Conservation (phyloP, 2,888 invertebrate genomes). For the Ceramica pisi region DNA sequence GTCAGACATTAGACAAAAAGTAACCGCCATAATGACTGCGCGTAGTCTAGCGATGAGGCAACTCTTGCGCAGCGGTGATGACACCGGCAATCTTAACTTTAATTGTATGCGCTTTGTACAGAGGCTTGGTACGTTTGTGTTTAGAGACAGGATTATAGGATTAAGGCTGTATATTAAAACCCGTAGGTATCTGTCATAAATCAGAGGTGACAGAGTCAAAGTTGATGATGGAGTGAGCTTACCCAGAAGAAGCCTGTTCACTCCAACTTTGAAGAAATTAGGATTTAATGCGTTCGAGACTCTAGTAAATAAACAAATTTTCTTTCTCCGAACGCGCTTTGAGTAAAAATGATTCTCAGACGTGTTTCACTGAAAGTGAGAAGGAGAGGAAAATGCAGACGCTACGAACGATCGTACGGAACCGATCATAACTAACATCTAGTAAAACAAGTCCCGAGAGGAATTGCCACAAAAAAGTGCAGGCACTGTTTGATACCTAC, state of each 20-base stretch:
- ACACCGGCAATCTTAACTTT: conserved; percentile 28
- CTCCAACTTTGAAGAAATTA: no score
- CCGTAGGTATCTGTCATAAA: not conserved
- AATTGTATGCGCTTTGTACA: conserved; percentile 14
- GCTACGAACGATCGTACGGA: no score
- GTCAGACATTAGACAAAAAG: conserved; percentile 53
- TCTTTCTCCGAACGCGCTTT: no score
- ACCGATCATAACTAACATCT: not conserved
- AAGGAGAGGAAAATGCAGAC: not conserved
- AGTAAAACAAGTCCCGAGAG: no score
- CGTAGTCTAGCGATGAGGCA: conserved; percentile 34
- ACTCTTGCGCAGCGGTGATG: conserved; percentile 55
- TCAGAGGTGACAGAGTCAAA: no score
- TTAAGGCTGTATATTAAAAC: not conserved
- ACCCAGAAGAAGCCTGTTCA: no score
- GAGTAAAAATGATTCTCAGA: no score
- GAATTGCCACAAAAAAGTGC: no score
- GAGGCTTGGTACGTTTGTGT: conserved; percentile 8
- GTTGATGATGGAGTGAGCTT: no score
- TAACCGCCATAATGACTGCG: conserved; percentile 42
- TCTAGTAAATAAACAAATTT: no score
- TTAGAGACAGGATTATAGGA: conserved; percentile 14
- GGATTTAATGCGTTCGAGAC: no score
- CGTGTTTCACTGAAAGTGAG: not conserved
- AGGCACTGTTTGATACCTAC: no score